phyloP scores from a whole-genome alignment of 2,797 vertebrate species.

The Pangasius macronema region DNA sequence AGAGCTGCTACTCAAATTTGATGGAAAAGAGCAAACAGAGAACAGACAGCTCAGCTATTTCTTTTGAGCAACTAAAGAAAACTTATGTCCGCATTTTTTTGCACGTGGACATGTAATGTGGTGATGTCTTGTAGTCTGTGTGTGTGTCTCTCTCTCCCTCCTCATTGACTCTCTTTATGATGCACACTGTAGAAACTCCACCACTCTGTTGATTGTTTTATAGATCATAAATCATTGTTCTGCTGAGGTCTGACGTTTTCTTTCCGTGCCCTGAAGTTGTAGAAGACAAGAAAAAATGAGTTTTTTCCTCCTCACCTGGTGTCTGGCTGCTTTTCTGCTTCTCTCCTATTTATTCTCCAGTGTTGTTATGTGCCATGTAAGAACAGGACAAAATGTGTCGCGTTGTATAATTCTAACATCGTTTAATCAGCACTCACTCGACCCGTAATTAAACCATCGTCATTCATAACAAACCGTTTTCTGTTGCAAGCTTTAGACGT shows the following conservation, averaged over 20 bases:
- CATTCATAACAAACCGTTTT: too few relatives aligned
- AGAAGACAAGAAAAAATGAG: neutral
- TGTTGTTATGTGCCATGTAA: neutral
- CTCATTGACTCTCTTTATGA: neutral
- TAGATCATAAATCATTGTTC: neutral
- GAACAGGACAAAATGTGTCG: neutral
- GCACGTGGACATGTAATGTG: neutral
- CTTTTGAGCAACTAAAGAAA: neutral
- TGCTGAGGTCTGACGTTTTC: neutral
- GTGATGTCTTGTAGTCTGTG: neutral
- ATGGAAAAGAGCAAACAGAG: neutral
- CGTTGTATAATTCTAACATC: neutral
- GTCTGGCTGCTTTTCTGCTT: neutral
- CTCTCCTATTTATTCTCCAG: neutral
- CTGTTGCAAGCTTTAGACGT: neutral
- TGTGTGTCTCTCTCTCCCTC: too few relatives aligned
- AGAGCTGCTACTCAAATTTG: conserved; percentile 3
- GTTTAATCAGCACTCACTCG: neutral
- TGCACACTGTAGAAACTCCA: neutral
- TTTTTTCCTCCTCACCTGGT: neutral
- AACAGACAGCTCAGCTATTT: neutral
- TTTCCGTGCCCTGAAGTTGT: neutral
- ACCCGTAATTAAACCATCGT: neutral
- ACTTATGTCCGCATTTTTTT: neutral
- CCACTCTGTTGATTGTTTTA: neutral